These are phyloP conservation scores for Poeciliopsis infans DNA, from an alignment of 2,797 vertebrate species.

Conservation along the genomic window DNA sequence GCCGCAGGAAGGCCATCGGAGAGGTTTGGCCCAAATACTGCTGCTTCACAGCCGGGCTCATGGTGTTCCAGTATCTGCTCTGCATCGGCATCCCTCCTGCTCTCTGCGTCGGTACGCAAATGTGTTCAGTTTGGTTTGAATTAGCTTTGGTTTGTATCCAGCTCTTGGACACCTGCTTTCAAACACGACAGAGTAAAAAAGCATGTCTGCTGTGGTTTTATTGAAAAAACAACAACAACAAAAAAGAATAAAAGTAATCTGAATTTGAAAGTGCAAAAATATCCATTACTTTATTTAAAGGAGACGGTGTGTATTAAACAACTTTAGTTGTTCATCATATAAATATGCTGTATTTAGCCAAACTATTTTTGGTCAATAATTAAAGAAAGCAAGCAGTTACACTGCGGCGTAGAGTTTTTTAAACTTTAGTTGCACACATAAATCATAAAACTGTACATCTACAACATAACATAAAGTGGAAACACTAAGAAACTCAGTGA, in stretches of 20 bases:
- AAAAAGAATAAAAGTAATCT: neutral
- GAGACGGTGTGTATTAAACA: neutral
- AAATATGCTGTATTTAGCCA: neutral
- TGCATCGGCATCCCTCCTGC: slow-evolving; percentile 83
- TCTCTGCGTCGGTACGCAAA: slow-evolving; percentile 77
- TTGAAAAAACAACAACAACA: neutral
- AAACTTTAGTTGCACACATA: neutral
- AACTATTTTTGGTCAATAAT: neutral
- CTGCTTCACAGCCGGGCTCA: slow-evolving; percentile 80
- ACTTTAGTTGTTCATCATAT: neutral
- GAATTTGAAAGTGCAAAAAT: neutral
- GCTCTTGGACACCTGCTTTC: neutral
- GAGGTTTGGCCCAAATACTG: slow-evolving; percentile 85
- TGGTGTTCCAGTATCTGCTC: slow-evolving; percentile 83
- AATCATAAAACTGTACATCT: neutral
- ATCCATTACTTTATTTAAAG: neutral
- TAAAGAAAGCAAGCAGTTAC: neutral
- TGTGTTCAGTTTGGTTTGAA: neutral
- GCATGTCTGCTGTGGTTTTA: neutral
- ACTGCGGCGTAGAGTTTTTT: neutral
- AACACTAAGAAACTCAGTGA: neutral
- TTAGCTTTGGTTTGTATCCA: neutral
- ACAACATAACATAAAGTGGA: neutral
- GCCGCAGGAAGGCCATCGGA: slow-evolving; percentile 82
- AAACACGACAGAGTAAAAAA: neutral